A percentile compares a stretch with the other conserved stretches of the same genome.
Evolutionary conservation across 2,888 invertebrate genomes (phyloP).

Genomic region (Xestia sexstrigata): DNA sequence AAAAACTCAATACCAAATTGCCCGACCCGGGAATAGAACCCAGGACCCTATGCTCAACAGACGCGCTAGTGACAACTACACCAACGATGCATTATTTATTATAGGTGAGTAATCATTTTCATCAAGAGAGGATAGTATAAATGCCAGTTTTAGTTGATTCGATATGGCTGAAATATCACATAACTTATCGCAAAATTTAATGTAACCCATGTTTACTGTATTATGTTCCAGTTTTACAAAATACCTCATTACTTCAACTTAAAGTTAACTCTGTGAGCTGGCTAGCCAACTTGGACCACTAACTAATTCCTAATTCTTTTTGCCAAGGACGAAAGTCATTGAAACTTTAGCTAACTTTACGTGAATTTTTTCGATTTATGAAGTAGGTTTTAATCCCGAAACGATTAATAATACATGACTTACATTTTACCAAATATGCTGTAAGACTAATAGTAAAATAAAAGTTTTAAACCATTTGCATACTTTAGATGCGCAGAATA

Average conservation of each 20-base stretch:
- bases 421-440: neutral
- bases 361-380: constrained; percentile 8
- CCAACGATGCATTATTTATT: too few relatives aligned
- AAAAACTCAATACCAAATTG: too few relatives aligned
- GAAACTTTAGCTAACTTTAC: neutral
- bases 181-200: neutral
- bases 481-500: neutral
- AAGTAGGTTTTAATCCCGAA: constrained; percentile 8
- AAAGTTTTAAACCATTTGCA: neutral
- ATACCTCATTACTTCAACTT: neutral
- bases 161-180: neutral
- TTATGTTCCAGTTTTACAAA: neutral
- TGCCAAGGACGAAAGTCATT: neutral
- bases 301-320: neutral
- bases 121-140: neutral
- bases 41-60: too few relatives aligned
- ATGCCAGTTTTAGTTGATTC: neutral
- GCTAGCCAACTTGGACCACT: neutral
- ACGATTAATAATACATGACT: constrained; percentile 4
- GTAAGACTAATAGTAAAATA: neutral
- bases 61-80: too few relatives aligned
- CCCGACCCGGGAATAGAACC: too few relatives aligned
- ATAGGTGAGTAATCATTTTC: neutral
- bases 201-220: neutral
- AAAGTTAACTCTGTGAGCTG: neutral